Evolutionary conservation across 1,140 invertebrate species (phyloP), one percentile per base, ranked within the genome.

Genomic region (Drusus annulatus): DNA sequence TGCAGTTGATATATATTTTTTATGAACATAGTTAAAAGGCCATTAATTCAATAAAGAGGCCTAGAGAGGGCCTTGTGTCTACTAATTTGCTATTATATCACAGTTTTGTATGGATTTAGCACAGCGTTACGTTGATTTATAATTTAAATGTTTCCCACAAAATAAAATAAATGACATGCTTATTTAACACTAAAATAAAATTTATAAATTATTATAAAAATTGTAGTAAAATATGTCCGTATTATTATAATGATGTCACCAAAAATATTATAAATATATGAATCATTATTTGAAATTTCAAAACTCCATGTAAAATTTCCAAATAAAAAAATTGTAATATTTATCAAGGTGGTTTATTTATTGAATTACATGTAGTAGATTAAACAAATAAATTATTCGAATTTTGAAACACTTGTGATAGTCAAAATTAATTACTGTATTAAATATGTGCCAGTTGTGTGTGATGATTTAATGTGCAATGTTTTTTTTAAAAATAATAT

Each of bases 341-440:
- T 68, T 68, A 68, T 60, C 23, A 28, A 45, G 31, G 19, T 17
- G 8, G 17, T 68, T 16, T 68, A 36, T 68, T 36, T 28, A 68
- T 45, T 45, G 36, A 45, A 45, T 45, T 45, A 13, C 10, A 36
- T 36, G 5, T 4, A 7, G 8, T 7, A 7, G 8, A 0, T 2
- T 45, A 50, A 4, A 50, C 50, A n/a, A 68, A 13, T 1, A n/a
- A 36, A 23, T 58, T 58, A 58, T 63, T 25, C 31, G 23, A 56
- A 8, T 56, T 56, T 56, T 65, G 16, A 36, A 36, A 31, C 63
- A 68, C 63, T 71, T 71, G 68, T 71, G 68, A 71, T 71, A 71
- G 68, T 51, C 25, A 16, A 68, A 68, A 71, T 52, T 3, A 52
- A 71, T 71, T 60, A 45, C 36, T 68, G 16, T 68, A 52, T 71